Percentiles rank a stretch among this genome's conserved stretches.
phyloP scores from a whole-genome alignment of 2,888 invertebrate genomes.

The Heliconius aoede region DNA sequence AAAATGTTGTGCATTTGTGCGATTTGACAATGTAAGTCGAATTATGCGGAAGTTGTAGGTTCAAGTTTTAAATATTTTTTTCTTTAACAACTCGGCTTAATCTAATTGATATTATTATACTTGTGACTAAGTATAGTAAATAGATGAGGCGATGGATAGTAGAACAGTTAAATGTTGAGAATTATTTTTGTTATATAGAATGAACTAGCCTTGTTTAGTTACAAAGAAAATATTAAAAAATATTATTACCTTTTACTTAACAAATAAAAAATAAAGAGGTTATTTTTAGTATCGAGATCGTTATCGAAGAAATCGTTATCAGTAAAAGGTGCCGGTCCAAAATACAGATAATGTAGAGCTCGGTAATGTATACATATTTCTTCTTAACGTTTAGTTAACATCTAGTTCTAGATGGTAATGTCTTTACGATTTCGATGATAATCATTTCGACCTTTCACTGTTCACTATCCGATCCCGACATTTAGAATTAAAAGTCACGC shows the following conservation, averaged over 20 bases:
- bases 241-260: not conserved
- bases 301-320: not conserved
- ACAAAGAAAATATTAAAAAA: not conserved
- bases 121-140: no score
- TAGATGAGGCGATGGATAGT: no score
- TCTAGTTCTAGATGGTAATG: conserved; percentile 46
- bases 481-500: conserved; percentile 73
- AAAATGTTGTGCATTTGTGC: not conserved
- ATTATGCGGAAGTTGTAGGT: not conserved
- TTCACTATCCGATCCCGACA: conserved; percentile 63
- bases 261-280: not conserved
- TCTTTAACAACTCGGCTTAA: no score
- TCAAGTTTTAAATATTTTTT: not conserved
- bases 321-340: not conserved
- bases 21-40: not conserved
- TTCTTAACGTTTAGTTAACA: conserved; percentile 4
- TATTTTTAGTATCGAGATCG: no score
- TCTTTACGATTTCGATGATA: conserved; percentile 65
- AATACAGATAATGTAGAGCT: not conserved
- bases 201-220: no score
- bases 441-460: conserved; percentile 68
- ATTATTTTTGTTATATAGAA: no score
- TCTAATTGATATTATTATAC: no score
- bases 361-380: not conserved
- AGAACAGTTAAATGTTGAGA: no score